Percentiles rank a stretch among this genome's conserved stretches.
Conservation (phyloP, 2,113 vertebrate species). For the Malaclemys terrapin region DNA sequence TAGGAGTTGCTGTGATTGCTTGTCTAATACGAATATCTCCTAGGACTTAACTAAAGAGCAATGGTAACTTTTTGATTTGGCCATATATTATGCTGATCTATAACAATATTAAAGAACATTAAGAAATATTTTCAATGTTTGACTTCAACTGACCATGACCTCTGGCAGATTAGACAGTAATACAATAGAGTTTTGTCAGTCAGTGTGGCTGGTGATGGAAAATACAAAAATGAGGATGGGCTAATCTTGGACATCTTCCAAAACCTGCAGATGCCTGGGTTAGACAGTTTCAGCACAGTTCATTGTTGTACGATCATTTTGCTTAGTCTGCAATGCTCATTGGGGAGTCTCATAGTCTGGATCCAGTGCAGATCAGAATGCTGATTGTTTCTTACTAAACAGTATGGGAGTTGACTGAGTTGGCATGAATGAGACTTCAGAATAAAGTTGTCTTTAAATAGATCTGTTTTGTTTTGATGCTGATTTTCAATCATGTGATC, state of each 20-base stretch:
- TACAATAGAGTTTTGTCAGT: background rate
- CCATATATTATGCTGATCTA: background rate
- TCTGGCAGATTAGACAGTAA: background rate
- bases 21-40: background rate
- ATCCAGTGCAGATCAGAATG: background rate
- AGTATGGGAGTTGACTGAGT: background rate
- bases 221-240: background rate
- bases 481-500: background rate
- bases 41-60: background rate
- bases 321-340: conserved; percentile 35
- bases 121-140: background rate
- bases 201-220: background rate
- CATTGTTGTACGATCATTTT: conserved; percentile 15
- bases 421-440: background rate
- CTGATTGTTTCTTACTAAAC: background rate
- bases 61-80: background rate
- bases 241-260: conserved; percentile 15
- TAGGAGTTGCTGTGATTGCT: background rate
- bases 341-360: conserved; percentile 28
- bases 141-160: background rate
- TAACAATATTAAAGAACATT: background rate
- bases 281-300: conserved; percentile 10
- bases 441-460: background rate
- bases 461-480: background rate
- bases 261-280: conserved; percentile 1